Evolutionary conservation across 2,888 invertebrate species (phyloP).

Genomic region (Microctonus hyperodae): DNA sequence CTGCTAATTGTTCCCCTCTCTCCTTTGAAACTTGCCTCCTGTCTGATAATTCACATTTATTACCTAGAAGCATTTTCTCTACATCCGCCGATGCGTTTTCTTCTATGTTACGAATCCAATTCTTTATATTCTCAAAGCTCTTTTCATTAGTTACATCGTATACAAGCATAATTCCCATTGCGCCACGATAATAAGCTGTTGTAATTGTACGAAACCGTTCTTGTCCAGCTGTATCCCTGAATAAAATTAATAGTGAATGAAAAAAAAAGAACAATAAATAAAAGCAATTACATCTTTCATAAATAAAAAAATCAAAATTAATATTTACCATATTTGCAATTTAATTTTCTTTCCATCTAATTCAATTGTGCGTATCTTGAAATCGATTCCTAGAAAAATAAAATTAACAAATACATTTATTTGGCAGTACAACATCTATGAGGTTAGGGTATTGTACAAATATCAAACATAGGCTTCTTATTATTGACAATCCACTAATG

Average conservation of each 20-base stretch:
- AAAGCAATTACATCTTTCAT: neutral
- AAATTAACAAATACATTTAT: slow-evolving; percentile 31
- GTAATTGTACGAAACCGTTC: slow-evolving; percentile 99
- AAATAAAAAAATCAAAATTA: neutral
- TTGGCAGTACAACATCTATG: neutral
- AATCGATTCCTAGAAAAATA: slow-evolving; percentile 88
- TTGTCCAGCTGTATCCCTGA: slow-evolving; percentile 98
- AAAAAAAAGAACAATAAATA: slow-evolving; percentile 39
- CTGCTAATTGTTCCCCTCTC: slow-evolving; percentile 94
- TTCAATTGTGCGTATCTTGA: slow-evolving; percentile 98
- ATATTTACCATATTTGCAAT: slow-evolving; percentile 94
- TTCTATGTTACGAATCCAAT: slow-evolving; percentile 99
- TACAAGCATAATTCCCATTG: slow-evolving; percentile 99
- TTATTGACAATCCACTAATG: no score
- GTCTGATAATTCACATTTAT: slow-evolving; percentile 98
- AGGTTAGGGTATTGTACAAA: neutral
- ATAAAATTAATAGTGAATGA: slow-evolving; percentile 39
- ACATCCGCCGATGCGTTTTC: slow-evolving; percentile 99
- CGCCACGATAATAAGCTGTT: slow-evolving; percentile 99
- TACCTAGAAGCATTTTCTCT: slow-evolving; percentile 98
- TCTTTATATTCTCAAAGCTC: slow-evolving; percentile 98
- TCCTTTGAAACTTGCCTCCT: slow-evolving; percentile 95
- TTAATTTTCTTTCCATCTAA: slow-evolving; percentile 98
- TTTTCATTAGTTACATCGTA: slow-evolving; percentile 99
- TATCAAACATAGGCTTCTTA: no score